These are phyloP conservation scores for Mormyrops boulengeri DNA, from an alignment of 2,797 vertebrate genomes.

Conservation along the genomic window DNA sequence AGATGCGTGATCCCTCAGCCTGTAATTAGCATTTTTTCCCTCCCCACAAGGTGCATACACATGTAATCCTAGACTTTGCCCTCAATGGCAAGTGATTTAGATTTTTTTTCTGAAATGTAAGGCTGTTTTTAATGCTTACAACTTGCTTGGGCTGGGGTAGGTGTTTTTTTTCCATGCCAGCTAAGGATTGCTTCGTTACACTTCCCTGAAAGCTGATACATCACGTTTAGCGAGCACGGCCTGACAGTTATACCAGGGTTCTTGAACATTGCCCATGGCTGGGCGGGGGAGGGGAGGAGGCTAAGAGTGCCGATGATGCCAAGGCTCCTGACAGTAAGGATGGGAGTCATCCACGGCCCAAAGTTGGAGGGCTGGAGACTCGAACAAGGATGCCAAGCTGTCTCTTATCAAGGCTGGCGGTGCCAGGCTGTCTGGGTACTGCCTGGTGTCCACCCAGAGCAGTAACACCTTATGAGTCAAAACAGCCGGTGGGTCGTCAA, in stretches of 20 bases:
- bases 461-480: neutral
- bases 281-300: neutral
- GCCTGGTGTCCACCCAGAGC: neutral
- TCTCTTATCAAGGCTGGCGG: neutral
- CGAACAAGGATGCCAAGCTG: neutral
- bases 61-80: neutral
- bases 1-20: neutral
- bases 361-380: neutral
- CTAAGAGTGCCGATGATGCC: neutral
- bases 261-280: neutral
- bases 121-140: constrained; percentile 11
- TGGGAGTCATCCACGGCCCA: neutral
- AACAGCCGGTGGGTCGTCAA: neutral
- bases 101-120: constrained; percentile 19
- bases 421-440: neutral
- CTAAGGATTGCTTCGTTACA: neutral
- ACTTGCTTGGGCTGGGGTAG: neutral
- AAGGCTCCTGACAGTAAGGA: neutral
- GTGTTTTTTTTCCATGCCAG: neutral
- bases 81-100: constrained; percentile 5
- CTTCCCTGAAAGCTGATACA: neutral
- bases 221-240: neutral
- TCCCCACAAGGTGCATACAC: neutral
- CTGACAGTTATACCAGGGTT: neutral
- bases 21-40: neutral